Percentiles rank a stretch among this genome's conserved stretches.
phyloP scores from a whole-genome alignment of 2,797 vertebrate genomes.

The Macroramphosus scolopax region DNA sequence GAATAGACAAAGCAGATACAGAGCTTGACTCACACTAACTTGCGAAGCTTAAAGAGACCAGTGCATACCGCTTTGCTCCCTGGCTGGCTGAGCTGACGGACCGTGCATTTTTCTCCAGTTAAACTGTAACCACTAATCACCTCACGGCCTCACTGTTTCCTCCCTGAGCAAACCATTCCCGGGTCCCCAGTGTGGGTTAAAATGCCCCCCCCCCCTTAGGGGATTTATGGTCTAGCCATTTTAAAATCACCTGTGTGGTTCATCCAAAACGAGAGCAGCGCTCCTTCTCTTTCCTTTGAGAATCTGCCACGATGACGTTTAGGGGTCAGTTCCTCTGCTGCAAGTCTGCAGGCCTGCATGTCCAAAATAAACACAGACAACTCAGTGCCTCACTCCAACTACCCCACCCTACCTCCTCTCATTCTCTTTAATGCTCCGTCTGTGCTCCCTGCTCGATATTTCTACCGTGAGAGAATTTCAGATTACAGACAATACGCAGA shows the following conservation, averaged over 20 bases:
- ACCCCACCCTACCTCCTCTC: slow-evolving; percentile 65
- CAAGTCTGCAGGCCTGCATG: slow-evolving; percentile 62
- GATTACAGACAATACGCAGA: slow-evolving; percentile 57
- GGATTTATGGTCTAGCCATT: slow-evolving; percentile 19
- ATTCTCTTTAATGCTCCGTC: slow-evolving; percentile 52
- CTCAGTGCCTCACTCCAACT: slow-evolving; percentile 63
- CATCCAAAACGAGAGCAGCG: slow-evolving; percentile 28
- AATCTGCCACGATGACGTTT: slow-evolving; percentile 36
- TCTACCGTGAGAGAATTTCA: slow-evolving; percentile 61
- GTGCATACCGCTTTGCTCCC: slow-evolving; percentile 56
- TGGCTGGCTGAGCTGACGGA: slow-evolving; percentile 62
- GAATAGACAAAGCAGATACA: slow-evolving; percentile 47
- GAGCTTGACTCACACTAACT: slow-evolving; percentile 50
- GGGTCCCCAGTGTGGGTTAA: slow-evolving; percentile 58
- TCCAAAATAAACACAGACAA: slow-evolving; percentile 82
- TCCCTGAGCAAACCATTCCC: slow-evolving; percentile 66
- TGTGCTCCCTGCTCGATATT: slow-evolving; percentile 46
- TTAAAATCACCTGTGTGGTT: slow-evolving; percentile 62
- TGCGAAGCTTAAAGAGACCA: slow-evolving; percentile 53
- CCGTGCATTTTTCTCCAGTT: slow-evolving; percentile 81
- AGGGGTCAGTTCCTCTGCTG: slow-evolving; percentile 65
- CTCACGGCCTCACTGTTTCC: slow-evolving; percentile 74
- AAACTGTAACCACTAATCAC: slow-evolving; percentile 85
- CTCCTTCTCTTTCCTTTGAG: slow-evolving; percentile 17
- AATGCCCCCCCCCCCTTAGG: slow-evolving; percentile 27